Base-by-base conservation (phyloP, 2,113 vertebrate species). In the Sterrhoptilus dennistouni region DNA sequence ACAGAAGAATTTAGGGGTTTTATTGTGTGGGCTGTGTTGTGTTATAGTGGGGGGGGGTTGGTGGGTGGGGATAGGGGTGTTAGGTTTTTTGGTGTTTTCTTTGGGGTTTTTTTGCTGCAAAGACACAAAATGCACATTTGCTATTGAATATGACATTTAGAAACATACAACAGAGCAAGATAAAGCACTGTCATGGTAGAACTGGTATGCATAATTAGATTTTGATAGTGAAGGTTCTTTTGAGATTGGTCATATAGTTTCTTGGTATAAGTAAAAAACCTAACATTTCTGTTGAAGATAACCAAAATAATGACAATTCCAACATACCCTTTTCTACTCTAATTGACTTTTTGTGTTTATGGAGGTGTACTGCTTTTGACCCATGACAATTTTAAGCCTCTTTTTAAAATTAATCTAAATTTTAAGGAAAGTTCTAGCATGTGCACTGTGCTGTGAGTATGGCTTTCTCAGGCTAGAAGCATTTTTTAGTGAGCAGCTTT, bases 31-130 rank as follows among this genome's bases (percentile, higher is more conserved):
- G 13, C 17, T 81, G 6, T 17, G 6, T 44, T 69, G 8, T 27
- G 42, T 14, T 60, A 69, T 27, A 9, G 35, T 66, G 31, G 23
- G 3, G 6, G 1, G 42, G 17, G 17, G 21, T 10, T 6, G 11
- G 6, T 8, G 4, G 1, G 6, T 25, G 5, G 8, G 6, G 11
- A 47, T 25, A n/a, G 53, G 8, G 2, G 2, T 63, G 8, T 54
- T 69, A 36, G 9, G 3, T 5, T 35, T 40, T 76, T 40, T 25
- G 5, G 28, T 31, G 20, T 3, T 54, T n/a, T 38, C 38, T 42
- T 31, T 47, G 11, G 11, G 8, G 2, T 3, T 61, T 42, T 83
- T 68, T 81, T 78, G 27, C n/a, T 77, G 8, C 29, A 64, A 88
- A 77, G 69, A 24, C 13, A 45, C 5, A 53, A 87, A 93, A 45